Conservation (phyloP, 1,140 invertebrate species). For the Drosophila serrata region DNA sequence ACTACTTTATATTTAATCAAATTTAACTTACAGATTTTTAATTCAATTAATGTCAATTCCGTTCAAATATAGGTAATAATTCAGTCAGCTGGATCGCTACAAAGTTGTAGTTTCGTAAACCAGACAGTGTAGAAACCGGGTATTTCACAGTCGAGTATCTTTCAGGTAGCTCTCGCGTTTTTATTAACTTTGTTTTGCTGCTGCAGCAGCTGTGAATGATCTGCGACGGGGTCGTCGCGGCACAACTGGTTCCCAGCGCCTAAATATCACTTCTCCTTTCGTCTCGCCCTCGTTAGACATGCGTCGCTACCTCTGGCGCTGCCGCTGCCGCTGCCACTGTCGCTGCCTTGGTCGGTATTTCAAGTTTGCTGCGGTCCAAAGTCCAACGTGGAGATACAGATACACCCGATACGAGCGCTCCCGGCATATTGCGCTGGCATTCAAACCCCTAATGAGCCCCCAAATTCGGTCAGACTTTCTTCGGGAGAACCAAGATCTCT, state of each 20-base stretch:
- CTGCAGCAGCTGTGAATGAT: slow-evolving; percentile 48
- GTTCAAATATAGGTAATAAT: too few relatives aligned
- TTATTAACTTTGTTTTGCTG: slow-evolving; percentile 25
- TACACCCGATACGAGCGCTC: slow-evolving; percentile 12
- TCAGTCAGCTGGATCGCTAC: too few relatives aligned
- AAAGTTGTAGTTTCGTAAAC: neutral
- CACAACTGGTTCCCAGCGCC: slow-evolving; percentile 41
- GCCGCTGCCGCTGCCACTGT: neutral
- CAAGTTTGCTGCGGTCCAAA: slow-evolving; percentile 48
- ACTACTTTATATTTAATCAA: neutral
- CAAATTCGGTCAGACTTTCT: slow-evolving; percentile 15
- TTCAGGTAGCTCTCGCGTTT: neutral
- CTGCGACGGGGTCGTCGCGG: slow-evolving; percentile 21
- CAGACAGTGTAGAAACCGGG: neutral
- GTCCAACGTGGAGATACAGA: slow-evolving; percentile 41
- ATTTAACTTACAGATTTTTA: too few relatives aligned
- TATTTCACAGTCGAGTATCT: slow-evolving; percentile 29
- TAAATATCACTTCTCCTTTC: slow-evolving; percentile 24
- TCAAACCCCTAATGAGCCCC: neutral
- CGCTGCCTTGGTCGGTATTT: slow-evolving; percentile 41
- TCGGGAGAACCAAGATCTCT: slow-evolving; percentile 10
- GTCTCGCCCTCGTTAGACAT: slow-evolving; percentile 53
- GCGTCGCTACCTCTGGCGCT: slow-evolving; percentile 25
- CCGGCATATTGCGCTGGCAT: slow-evolving; percentile 1
- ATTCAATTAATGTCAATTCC: too few relatives aligned